Base-by-base conservation (phyloP, 2,888 invertebrate genomes). In the Hirtodrosophila alboralis region DNA sequence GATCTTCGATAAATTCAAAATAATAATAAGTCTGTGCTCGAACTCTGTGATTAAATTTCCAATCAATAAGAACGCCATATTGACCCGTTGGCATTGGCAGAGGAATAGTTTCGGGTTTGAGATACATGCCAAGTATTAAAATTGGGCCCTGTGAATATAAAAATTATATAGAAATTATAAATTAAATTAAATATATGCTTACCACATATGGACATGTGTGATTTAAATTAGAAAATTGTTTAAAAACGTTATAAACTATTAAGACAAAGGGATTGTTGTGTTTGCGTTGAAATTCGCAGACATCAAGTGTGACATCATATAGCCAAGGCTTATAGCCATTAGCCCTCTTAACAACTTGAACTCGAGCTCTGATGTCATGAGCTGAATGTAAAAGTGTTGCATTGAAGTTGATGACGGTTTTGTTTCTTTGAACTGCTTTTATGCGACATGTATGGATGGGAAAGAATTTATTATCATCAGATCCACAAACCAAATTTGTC, bases 181-280 rank as follows among this genome's bases (percentile, higher is more conserved):
- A 18, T 3, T 26, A 10, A 3, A 3, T 10, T 8, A 2, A 18
- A 12, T 5, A 6, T 7, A 18, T n/a, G 38, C 57, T 48, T 12
- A 66, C 66, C 31, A n/a, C 9, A 57, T 14, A 58, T 0, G 66
- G 66, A 13, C 66, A 66, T 2, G 62, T 40, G 12, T 62, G 62
- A 7, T 58, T 66, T 1, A 66, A 9, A 7, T 62, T 62, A 1
- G 66, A 47, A 16, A n/a, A 8, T 2, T 58, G 38, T 12, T 34
- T 53, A 6, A 66, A 23, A 1, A 30, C 1, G 3, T 33, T 6
- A 1, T 40, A 49, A 0, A 38, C 0, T 0, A 53, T 9, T 9
- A 48, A 53, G 1, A 38, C 4, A 18, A 45, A 1, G 5, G 68
- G 53, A 34, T 68, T 44, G n/a, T 37, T 26, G 10, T 27, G 12